Percentiles rank a stretch among this genome's conserved stretches.
Evolutionary conservation across 2,888 invertebrate genomes (phyloP).

Genomic region (Lucinisca nassula): DNA sequence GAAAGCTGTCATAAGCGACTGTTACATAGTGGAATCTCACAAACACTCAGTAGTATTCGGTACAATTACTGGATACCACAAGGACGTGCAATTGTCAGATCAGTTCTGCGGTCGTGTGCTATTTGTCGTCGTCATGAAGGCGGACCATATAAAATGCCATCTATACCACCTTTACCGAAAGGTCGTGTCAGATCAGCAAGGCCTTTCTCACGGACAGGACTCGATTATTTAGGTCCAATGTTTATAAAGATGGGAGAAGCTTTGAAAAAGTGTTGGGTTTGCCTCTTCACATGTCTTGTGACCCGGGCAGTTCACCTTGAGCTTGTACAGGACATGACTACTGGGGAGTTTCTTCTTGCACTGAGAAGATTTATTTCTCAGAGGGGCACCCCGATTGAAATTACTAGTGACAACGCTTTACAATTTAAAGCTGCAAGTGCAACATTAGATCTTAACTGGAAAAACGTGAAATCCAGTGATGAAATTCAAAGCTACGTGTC

Average conservation of each 20-base stretch:
- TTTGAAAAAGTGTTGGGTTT: slow-evolving; percentile 48
- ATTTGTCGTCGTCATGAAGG: too few relatives aligned
- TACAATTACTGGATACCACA: too few relatives aligned
- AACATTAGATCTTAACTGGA: too few relatives aligned
- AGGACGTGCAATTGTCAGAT: too few relatives aligned
- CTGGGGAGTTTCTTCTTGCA: slow-evolving; percentile 39
- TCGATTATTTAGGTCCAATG: slow-evolving; percentile 52
- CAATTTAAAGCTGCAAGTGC: slow-evolving; percentile 33
- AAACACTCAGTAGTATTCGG: too few relatives aligned
- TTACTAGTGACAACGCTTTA: slow-evolving; percentile 41
- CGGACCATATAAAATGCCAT: slow-evolving; percentile 34
- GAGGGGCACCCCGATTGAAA: slow-evolving; percentile 23
- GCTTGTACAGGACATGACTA: slow-evolving; percentile 39
- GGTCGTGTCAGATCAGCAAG: slow-evolving; percentile 24
- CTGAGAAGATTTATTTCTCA: slow-evolving; percentile 46
- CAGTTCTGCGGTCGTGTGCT: too few relatives aligned
- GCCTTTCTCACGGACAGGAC: slow-evolving; percentile 34
- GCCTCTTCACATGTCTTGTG: slow-evolving; percentile 53
- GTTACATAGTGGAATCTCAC: too few relatives aligned
- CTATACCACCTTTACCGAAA: slow-evolving; percentile 44
- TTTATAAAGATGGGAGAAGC: slow-evolving; percentile 17
- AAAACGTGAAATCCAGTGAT: slow-evolving; percentile 2
- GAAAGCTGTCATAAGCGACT: too few relatives aligned
- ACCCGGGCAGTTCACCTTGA: slow-evolving; percentile 48
- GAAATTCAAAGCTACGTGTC: slow-evolving; percentile 34